Evolutionary conservation across 2,888 invertebrate genomes (phyloP), one percentile per base, ranked within the genome.

Genomic region (Philhelius pedissequus): DNA sequence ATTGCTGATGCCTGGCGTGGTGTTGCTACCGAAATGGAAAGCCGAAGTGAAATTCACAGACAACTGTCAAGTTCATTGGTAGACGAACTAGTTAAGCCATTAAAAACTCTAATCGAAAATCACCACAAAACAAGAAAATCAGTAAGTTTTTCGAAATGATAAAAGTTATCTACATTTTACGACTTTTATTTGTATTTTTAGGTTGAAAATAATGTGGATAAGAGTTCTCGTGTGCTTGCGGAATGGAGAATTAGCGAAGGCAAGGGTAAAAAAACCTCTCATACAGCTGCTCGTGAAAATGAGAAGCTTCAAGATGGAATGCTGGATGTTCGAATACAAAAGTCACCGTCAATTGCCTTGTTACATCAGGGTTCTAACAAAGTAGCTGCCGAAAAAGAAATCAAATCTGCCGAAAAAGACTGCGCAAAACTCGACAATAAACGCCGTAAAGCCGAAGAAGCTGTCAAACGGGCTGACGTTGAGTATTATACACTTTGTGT

Each of bases 401-500:
- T 91, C n/a, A 92, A 92, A 87, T 91, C 93, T 87, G 93, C 92
- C 82, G 95, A 95, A 87, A 93, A 94, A 87, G 95, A 95, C 88
- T 94, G 93, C 80, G 94, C 93, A 35, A 95, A 98, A 94, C 92
- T 98, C 89, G 97, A 97, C 91, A 95, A 96, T 78, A 97, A 98
- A 90, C 95, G 97, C 89, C 94, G 95, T 87, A 97, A 98, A 92
- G 96, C 97, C 25, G 97, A 97, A 91, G 97, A 98, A 89, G 95
- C 96, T 4, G 96, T 98, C 35, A 96, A 97, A 89, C 96, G 97
- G 90, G 96, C 97, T 64, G 98, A 98, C 92, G 96, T 97, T 81
- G 97, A 98, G 89, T 98, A 98, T 92, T 98, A 98, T 89, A 97
- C 97, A 86, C 94, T 96, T 64, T 97, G 97, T 89, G 95, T 98